These are phyloP conservation scores for Catagonus wagneri DNA, from an alignment of 2,113 vertebrate genomes.

Conservation along the genomic window DNA sequence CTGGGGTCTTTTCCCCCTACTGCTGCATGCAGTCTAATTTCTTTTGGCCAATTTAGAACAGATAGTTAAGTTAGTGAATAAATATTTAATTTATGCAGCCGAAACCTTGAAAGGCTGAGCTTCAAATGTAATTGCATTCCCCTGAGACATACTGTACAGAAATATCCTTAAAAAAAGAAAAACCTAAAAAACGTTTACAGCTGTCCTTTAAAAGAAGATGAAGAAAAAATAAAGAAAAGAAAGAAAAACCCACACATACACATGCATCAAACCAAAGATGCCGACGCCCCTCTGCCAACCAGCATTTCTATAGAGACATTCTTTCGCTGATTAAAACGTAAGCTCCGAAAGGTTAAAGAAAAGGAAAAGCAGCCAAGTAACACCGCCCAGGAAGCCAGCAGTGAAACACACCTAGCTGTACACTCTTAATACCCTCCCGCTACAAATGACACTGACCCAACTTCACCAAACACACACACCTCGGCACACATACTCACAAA, in stretches of 20 bases:
- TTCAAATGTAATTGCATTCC: constrained; percentile 76
- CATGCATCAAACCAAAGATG: constrained; percentile 62
- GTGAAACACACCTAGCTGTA: constrained; percentile 76
- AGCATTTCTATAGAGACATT: constrained; percentile 71
- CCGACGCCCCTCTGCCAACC: constrained; percentile 77
- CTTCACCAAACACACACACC: constrained; percentile 81
- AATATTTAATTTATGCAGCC: constrained; percentile 78
- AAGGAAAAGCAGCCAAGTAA: constrained; percentile 75
- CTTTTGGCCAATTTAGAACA: constrained; percentile 72
- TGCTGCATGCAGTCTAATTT: constrained; percentile 56
- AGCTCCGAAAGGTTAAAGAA: constrained; percentile 71
- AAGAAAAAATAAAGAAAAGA: no score
- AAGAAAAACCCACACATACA: constrained; percentile 59
- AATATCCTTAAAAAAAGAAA: constrained; percentile 72
- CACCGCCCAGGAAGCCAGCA: constrained; percentile 68
- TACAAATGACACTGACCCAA: constrained; percentile 81
- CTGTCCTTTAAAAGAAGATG: constrained; percentile 65
- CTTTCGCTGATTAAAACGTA: constrained; percentile 78
- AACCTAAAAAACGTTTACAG: constrained; percentile 65
- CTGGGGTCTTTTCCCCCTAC: background rate
- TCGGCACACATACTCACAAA: constrained; percentile 48
- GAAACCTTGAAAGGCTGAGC: constrained; percentile 74
- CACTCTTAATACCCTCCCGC: constrained; percentile 63
- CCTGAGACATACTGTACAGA: constrained; percentile 70
- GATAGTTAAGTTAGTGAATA: constrained; percentile 75